Base-by-base conservation (phyloP, 2,888 invertebrate genomes). In the Mesorhabditis sp. region DNA sequence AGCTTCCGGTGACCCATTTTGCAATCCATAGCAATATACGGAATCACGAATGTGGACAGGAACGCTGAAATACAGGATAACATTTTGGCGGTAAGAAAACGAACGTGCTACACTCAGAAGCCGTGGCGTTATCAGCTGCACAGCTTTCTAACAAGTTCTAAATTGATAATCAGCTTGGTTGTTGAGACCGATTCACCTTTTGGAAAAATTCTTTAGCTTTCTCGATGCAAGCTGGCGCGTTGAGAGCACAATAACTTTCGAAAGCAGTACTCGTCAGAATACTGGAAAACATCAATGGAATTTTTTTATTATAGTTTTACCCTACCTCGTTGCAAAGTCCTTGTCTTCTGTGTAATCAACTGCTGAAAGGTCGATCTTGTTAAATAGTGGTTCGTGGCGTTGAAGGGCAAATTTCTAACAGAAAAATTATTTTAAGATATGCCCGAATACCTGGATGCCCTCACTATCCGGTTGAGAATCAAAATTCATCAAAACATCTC, bases 21-120 rank as follows among this genome's bases (percentile, higher is more conserved):
- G 69, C 1, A 79, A 70, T 50, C 77, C 76, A 64, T 80, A 74
- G 50, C 80, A 80, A 66, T 80, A 80, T 0, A 77, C 75, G 15
- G 71, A 62, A 3, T 64, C 67, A 43, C 80, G 70, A 44, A 80
- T 68, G 44, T 74, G 68, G 6, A 71, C 69, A 5, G 78, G 76
- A 44, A 79, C 77, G 45, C 78, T 80, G 64, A 65, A 78, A 66
- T 10, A 50, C 7, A 50, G n/a, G 58, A 50, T 50, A 13, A 2
- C 58, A 2, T 50, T n/a, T 28, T 28, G 28, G 28, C 28, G 28
- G 10, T 50, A n/a, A 50, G 58, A 50, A 50, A 50, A 50, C 58
- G 1, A 1, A 50, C 10, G 58, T 50, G 58, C 58, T 50, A 50
- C 58, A 50, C 58, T 50, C 58, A 10, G 58, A 50, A 50, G 58